Percentiles rank a stretch among this genome's conserved stretches.
These are phyloP conservation scores for Eulithis prunata DNA, from an alignment of 2,888 invertebrate species.

Conservation along the genomic window DNA sequence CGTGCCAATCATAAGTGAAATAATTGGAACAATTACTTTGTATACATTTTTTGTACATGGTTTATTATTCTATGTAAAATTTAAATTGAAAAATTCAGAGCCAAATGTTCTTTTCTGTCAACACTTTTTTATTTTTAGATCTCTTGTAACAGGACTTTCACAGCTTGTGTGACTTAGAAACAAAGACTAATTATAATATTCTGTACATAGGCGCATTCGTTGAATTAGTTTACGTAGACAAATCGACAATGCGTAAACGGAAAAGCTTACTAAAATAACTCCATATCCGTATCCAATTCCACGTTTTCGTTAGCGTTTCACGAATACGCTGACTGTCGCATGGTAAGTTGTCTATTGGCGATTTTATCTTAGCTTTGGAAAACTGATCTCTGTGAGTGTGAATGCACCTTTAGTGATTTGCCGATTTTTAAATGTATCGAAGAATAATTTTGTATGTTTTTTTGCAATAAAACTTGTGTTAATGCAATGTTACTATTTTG, in stretches of 20 bases:
- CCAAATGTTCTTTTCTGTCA: no score
- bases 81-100: neutral
- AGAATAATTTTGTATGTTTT: neutral
- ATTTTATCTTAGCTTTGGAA: neutral
- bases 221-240: neutral
- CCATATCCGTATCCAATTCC: neutral
- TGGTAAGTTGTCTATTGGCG: neutral
- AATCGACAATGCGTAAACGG: neutral
- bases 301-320: neutral
- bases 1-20: conserved; percentile 24
- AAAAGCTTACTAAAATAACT: neutral
- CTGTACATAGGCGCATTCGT: conserved; percentile 25
- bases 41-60: conserved; percentile 61
- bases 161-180: conserved; percentile 49
- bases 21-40: conserved; percentile 43
- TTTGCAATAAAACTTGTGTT: neutral
- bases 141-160: conserved; percentile 33
- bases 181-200: conserved; percentile 10
- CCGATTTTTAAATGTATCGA: conserved; percentile 56
- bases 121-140: neutral
- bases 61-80: conserved; percentile 69
- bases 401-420: conserved; percentile 57
- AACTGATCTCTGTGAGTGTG: conserved; percentile 18
- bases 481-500: neutral
- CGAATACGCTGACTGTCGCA: neutral